Base-by-base conservation (phyloP, 2,113 vertebrate genomes). In the Phylloscopus whistleri region DNA sequence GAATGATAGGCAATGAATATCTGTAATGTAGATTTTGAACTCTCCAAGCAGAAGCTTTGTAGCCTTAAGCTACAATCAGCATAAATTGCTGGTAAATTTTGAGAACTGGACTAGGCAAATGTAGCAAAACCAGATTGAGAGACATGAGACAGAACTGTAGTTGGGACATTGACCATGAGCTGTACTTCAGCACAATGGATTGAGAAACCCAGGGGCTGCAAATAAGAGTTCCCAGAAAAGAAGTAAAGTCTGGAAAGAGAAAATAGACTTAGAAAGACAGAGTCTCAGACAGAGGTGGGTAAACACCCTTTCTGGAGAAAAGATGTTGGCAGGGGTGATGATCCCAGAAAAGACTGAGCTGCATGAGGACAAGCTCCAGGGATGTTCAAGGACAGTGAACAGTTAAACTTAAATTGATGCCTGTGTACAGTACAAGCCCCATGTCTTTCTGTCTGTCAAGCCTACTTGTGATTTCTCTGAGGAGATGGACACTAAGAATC, bases 111-210 rank as follows among this genome's bases (percentile, higher is more conserved):
- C 11, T 60, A 12, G 52, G 14, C 4, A 39, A 27, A 80, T 30
- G 5, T 35, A 13, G 13, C 9, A 33, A 4, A 28, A 41, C 17
- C 3, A 67, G 20, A 48, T 18, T 27, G 68, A 87, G 18, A 83
- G 11, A 48, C 2, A 41, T 0, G 2, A 48, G 13, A 31, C 17
- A 70, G 20, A 78, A 20, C 3, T 7, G 8, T 26, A 49, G 3
- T 0, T 46, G 14, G 11, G 43, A 87, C 20, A 24, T 6, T 35
- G 13, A 62, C 46, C 17, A 6, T 43, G 5, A 37, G 1, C 9
- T 70, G 12, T 66, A 15, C 19, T 79, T 60, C 46, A 66, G 6
- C 7, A 33, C 4, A 46, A 16, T 21, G 17, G 17, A 44, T 0
- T 62, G 37, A 23, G 23, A 72, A 79, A 56, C 2, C 5, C 33